Evolutionary conservation across 1,140 invertebrate species (phyloP), one percentile per base, ranked within the genome.

Genomic region (Anastatus disparis): DNA sequence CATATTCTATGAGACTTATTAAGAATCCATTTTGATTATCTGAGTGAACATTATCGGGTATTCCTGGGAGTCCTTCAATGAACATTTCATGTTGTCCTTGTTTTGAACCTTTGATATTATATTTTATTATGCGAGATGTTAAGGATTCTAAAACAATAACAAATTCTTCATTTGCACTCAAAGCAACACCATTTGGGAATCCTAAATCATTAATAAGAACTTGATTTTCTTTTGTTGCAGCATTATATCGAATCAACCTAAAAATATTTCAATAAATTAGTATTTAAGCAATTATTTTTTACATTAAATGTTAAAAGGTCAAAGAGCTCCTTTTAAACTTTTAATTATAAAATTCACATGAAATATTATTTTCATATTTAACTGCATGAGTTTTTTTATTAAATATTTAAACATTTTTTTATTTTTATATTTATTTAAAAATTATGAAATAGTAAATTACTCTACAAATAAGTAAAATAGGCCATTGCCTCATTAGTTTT

Each of bases 171-270:
- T 95, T 90, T 15, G 89, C 86, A 26, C 93, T 93, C 1, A 96
- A 75, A 44, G 86, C 85, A n/a, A 96, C 77, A 6, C 95, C 94
- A 87, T 96, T 97, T 3, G 94, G 87, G 84, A 95, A 94, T 78
- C 89, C 90, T 2, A 96, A 71, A 38, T 91, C 84, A 59, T 92
- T 88, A 2, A 94, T 63, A 13, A 96, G 77, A 7, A 94, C 91
- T 77, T 87, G 88, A 71, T 89, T 90, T 59, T 83, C 81, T 71
- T 90, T 89, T 12, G 88, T 91, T 74, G 85, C 87, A 3, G 89
- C 87, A 82, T 93, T 87, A 75, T 90, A 92, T 72, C 87, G 87
- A 10, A 93, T 77, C 10, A 93, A 76, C 78, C 94, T 94, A 79
- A 59, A 87, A 86, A 61, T 17, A 26, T 27, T 9, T 48, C 8